Evolutionary conservation across 2,888 invertebrate genomes (phyloP).

Genomic region (Camptogramma bilineatum): DNA sequence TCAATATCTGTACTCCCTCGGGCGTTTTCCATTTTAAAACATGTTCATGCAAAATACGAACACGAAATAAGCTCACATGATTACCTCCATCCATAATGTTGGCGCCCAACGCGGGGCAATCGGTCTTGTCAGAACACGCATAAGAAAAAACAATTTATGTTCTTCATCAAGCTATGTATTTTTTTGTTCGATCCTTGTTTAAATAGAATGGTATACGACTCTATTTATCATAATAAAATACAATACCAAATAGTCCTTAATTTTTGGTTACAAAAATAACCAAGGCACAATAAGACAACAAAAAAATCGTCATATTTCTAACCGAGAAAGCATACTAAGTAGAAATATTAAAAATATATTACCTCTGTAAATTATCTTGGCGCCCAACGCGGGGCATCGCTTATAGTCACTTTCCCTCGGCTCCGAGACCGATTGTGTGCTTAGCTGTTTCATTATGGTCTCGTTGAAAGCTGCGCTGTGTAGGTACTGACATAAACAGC

Average conservation of each 20-base stretch:
- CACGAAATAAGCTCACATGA: constrained; percentile 18
- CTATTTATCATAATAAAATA: neutral
- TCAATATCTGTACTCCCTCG: constrained; percentile 8
- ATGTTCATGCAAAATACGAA: constrained; percentile 21
- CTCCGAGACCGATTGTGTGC: constrained; percentile 10
- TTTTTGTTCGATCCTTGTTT: constrained; percentile 6
- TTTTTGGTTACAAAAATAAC: neutral
- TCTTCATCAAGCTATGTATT: constrained; percentile 8
- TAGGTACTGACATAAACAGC: neutral
- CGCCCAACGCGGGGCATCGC: constrained; percentile 26
- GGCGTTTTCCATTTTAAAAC: constrained; percentile 17
- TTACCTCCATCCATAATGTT: constrained; percentile 28
- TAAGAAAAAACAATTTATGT: constrained; percentile 19
- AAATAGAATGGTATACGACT: no score
- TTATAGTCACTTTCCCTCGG: constrained; percentile 9
- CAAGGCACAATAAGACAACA: neutral
- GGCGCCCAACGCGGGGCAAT: constrained; percentile 31
- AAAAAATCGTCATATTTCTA: neutral
- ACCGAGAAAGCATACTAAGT: neutral
- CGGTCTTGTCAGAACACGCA: constrained; percentile 19
- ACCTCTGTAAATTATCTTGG: constrained; percentile 16
- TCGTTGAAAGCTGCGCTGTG: neutral
- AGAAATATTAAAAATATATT: constrained; percentile 20
- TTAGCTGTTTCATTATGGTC: constrained; percentile 4
- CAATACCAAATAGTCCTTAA: neutral